These are phyloP conservation scores for Hylaeus anthracinus DNA, from an alignment of 1,140 invertebrate genomes.

Conservation along the genomic window DNA sequence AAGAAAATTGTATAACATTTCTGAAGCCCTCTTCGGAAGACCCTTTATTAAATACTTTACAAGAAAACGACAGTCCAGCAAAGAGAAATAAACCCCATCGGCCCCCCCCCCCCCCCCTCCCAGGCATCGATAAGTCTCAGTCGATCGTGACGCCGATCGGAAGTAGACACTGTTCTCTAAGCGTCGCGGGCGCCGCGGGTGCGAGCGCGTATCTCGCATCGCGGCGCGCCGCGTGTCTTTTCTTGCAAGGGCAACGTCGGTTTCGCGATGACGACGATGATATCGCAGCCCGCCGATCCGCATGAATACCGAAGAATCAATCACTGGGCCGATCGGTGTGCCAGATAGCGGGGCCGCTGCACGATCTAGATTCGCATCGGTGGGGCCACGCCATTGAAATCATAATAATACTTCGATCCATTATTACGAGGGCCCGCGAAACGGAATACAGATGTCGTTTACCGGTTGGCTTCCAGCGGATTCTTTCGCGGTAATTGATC, in stretches of 20 bases:
- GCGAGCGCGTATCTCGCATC: not conserved
- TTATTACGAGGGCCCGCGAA: constrained; percentile 46
- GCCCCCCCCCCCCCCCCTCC: too few species aligned
- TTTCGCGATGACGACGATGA: constrained; percentile 60
- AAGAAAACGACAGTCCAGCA: too few species aligned
- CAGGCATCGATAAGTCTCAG: constrained; percentile 6
- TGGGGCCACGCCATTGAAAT: constrained; percentile 62
- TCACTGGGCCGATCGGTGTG: constrained; percentile 60
- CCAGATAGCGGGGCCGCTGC: constrained; percentile 51
- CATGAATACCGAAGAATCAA: constrained; percentile 69
- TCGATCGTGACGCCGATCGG: constrained; percentile 44
- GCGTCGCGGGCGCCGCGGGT: not conserved
- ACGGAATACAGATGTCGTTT: constrained; percentile 56
- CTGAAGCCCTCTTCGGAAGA: too few species aligned
- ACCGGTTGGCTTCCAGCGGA: constrained; percentile 15
- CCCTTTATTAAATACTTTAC: too few species aligned
- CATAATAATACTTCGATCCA: constrained; percentile 65
- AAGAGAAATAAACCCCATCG: too few species aligned
- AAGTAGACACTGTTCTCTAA: constrained; percentile 28
- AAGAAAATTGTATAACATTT: too few species aligned
- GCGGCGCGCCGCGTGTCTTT: constrained; percentile 23
- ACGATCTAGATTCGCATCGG: constrained; percentile 64
- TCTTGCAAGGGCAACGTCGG: constrained; percentile 5
- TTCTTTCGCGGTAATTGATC: constrained; percentile 37
- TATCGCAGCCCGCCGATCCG: constrained; percentile 62